Evolutionary conservation across 2,797 vertebrate species (phyloP).

Genomic region (Cheracebus regulus): DNA sequence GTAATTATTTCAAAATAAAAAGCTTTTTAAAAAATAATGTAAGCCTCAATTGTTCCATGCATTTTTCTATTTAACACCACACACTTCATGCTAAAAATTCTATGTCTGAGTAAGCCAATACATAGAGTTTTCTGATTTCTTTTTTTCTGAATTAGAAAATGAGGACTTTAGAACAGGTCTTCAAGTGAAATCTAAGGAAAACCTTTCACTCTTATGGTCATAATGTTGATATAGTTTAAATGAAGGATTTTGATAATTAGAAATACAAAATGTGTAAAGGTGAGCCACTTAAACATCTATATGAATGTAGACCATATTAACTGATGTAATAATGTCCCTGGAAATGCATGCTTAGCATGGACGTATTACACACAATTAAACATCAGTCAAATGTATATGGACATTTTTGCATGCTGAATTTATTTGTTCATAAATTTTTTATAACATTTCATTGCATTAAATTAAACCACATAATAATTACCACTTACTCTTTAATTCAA

Average conservation of each 20-base stretch:
- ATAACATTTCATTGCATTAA: slow-evolving; percentile 17
- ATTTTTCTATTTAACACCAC: neutral
- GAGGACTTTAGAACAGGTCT: neutral
- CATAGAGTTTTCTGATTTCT: neutral
- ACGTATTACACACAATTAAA: neutral
- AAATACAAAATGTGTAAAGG: neutral
- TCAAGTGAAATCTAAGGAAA: neutral
- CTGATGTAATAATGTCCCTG: neutral
- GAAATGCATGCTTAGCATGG: neutral
- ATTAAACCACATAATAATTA: neutral
- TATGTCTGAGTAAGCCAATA: neutral
- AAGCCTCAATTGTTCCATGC: neutral
- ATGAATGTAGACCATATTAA: neutral
- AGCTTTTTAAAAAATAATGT: neutral
- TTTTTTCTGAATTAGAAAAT: neutral
- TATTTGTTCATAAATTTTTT: neutral
- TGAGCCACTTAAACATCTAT: neutral
- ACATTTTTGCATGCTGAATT: neutral
- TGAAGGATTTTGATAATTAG: neutral
- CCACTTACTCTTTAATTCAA: slow-evolving; percentile 26
- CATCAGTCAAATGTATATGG: neutral
- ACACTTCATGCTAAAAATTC: neutral
- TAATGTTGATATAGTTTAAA: neutral
- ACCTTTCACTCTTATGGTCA: neutral
- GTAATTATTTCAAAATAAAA: neutral